Conservation (phyloP, 2,888 invertebrate genomes). For the Uloborus plumipes region DNA sequence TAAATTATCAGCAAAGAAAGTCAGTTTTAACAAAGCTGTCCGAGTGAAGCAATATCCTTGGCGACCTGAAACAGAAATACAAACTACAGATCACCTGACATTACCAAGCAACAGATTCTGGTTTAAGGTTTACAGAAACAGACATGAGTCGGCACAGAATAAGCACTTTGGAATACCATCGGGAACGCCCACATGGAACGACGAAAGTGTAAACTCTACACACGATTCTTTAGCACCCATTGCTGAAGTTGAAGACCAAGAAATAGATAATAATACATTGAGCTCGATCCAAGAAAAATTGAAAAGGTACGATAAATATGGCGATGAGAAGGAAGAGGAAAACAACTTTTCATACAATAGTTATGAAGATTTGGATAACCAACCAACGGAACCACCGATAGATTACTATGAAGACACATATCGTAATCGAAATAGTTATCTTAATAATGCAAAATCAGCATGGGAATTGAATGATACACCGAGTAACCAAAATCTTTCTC, state of each 20-base stretch:
- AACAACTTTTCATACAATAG: not conserved
- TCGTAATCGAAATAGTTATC: constrained; percentile 1
- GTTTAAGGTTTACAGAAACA: constrained; percentile 59
- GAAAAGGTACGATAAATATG: constrained; percentile 28
- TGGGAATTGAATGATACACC: not conserved
- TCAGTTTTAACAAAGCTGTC: constrained; percentile 63
- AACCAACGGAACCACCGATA: constrained; percentile 44
- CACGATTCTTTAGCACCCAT: constrained; percentile 44
- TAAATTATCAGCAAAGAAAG: constrained; percentile 54
- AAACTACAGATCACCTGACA: constrained; percentile 19
- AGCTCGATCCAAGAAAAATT: too few species aligned
- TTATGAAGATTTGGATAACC: not conserved
- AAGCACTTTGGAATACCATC: not conserved
- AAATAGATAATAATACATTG: constrained; percentile 6
- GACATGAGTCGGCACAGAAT: constrained; percentile 8
- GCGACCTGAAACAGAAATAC: constrained; percentile 29
- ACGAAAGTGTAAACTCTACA: constrained; percentile 23
- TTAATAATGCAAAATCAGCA: constrained; percentile 1
- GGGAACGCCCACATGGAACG: constrained; percentile 12
- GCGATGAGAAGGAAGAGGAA: constrained; percentile 50
- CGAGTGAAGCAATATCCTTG: constrained; percentile 62
- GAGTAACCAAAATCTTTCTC: too few species aligned
- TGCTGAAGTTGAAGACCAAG: constrained; percentile 44
- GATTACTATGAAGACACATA: constrained; percentile 40
- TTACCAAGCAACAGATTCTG: constrained; percentile 54